Percentiles rank a stretch among this genome's conserved stretches.
Conservation (phyloP, 2,888 invertebrate species). For the Zygothrica quintamaculata region DNA sequence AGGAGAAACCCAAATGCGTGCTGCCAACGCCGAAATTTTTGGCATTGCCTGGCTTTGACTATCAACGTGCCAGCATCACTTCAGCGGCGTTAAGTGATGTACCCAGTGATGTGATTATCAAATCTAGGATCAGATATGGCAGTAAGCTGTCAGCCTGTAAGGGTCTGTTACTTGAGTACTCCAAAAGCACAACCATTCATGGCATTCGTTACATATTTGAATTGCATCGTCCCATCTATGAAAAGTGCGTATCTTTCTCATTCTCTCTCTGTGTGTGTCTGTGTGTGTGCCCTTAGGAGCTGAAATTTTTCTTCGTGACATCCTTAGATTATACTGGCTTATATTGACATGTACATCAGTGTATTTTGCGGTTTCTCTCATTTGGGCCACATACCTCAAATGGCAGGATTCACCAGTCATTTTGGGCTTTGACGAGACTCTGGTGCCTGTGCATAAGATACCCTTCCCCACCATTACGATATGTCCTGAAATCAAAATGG, state of each 20-base stretch:
- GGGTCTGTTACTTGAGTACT: slow-evolving; percentile 81
- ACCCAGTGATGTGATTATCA: slow-evolving; percentile 82
- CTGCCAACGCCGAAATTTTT: slow-evolving; percentile 67
- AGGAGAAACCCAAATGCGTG: slow-evolving; percentile 48
- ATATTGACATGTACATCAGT: slow-evolving; percentile 79
- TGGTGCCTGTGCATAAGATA: slow-evolving; percentile 81
- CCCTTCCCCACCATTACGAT: slow-evolving; percentile 83
- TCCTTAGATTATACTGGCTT: slow-evolving; percentile 78
- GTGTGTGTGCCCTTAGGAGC: too few species aligned
- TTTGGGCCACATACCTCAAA: slow-evolving; percentile 79
- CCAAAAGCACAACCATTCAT: slow-evolving; percentile 82
- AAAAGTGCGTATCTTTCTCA: slow-evolving; percentile 69
- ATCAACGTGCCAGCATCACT: slow-evolving; percentile 70
- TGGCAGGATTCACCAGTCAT: slow-evolving; percentile 83
- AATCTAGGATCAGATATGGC: slow-evolving; percentile 82
- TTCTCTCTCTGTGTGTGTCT: too few species aligned
- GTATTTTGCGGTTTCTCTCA: slow-evolving; percentile 78
- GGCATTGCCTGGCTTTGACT: slow-evolving; percentile 53
- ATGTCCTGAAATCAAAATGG: slow-evolving; percentile 84
- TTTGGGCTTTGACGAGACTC: slow-evolving; percentile 82
- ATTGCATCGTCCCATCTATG: slow-evolving; percentile 81
- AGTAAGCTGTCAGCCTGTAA: slow-evolving; percentile 78
- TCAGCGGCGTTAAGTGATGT: slow-evolving; percentile 82
- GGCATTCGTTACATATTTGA: slow-evolving; percentile 83
- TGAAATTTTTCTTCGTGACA: not conserved